phyloP scores from a whole-genome alignment of 2,888 invertebrate genomes.

The Cyrtodaria siliqua region DNA sequence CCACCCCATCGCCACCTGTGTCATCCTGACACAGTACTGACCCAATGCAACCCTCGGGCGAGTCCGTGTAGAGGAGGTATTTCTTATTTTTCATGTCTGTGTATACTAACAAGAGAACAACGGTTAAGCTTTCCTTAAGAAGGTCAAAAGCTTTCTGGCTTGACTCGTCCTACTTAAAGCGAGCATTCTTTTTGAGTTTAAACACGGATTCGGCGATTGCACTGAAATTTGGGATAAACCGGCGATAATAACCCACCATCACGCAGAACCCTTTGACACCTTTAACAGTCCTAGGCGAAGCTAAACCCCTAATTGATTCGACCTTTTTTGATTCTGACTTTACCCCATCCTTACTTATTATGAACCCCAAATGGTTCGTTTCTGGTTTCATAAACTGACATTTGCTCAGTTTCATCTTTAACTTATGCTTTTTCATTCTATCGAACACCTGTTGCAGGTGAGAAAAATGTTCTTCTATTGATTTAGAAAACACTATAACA shows the following conservation, averaged over 20 bases:
- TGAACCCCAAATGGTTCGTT: constrained; percentile 43
- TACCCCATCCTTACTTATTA: constrained; percentile 27
- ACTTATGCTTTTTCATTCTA: constrained; percentile 3
- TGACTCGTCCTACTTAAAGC: neutral
- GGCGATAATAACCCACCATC: constrained; percentile 39
- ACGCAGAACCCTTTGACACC: constrained; percentile 40
- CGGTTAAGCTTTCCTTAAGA: constrained; percentile 2
- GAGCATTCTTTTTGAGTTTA: too few relatives aligned
- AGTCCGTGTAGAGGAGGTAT: too few relatives aligned
- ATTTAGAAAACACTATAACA: constrained; percentile 3
- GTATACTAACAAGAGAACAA: constrained; percentile 4
- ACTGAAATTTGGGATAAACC: constrained; percentile 23
- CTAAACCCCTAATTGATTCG: constrained; percentile 18
- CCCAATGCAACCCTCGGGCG: too few relatives aligned
- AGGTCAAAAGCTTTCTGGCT: constrained; percentile 5
- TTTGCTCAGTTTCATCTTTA: constrained; percentile 28
- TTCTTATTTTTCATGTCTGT: constrained; percentile 1
- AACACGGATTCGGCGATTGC: neutral
- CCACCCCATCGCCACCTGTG: neutral
- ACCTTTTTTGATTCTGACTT: constrained; percentile 43
- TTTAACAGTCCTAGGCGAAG: constrained; percentile 22
- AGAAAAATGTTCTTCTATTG: constrained; percentile 6
- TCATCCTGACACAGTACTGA: neutral
- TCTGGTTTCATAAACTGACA: constrained; percentile 35
- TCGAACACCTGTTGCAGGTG: constrained; percentile 11